Conservation (phyloP, 2,888 invertebrate genomes). For the Formica aserva region DNA sequence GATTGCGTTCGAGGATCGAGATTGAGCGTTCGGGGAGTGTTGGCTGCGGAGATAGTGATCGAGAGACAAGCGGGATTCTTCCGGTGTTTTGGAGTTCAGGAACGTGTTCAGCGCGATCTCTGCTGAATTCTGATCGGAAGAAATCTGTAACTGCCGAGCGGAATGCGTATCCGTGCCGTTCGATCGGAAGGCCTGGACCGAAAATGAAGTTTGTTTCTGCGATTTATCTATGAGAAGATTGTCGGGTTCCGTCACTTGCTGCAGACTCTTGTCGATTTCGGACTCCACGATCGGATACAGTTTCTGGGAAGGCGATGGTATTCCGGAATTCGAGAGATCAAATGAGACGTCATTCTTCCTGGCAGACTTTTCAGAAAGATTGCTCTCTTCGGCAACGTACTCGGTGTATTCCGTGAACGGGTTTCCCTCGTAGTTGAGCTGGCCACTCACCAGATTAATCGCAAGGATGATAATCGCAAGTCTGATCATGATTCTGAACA, state of each 20-base stretch:
- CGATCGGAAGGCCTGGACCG: neutral
- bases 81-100: constrained; percentile 81
- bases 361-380: constrained; percentile 70
- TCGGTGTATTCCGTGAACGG: constrained; percentile 82
- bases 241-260: neutral
- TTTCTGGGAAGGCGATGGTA: constrained; percentile 64
- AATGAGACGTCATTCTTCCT: constrained; percentile 62
- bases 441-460: constrained; percentile 66
- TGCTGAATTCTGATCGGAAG: constrained; percentile 30
- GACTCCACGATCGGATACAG: constrained; percentile 65
- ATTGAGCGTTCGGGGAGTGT: constrained; percentile 17
- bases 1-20: neutral
- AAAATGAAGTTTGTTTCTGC: neutral
- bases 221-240: constrained; percentile 13
- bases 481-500: constrained; percentile 72
- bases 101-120: constrained; percentile 77
- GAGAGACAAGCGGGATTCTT: constrained; percentile 79
- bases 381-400: constrained; percentile 82
- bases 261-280: neutral
- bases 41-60: constrained; percentile 75
- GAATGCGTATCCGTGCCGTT: neutral
- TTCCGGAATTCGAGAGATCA: constrained; percentile 38
- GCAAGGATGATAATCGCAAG: constrained; percentile 59
- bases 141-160: constrained; percentile 32
- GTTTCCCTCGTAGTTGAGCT: constrained; percentile 82